Conservation (phyloP, 1,140 invertebrate genomes). For the Goniozus legneri region DNA sequence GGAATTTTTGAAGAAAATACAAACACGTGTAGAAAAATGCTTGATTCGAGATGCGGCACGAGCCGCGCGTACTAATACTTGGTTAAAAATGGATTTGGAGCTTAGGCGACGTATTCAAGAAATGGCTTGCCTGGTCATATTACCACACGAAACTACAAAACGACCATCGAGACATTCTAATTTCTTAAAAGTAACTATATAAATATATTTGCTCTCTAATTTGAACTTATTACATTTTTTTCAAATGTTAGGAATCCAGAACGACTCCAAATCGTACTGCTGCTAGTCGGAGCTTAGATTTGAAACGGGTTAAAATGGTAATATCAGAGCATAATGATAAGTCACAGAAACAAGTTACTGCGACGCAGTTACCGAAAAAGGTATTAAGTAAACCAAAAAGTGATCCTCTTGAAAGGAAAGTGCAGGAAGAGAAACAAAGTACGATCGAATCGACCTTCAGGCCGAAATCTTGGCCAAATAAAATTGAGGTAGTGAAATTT, state of each 20-base stretch:
- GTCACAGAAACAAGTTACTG: slow-evolving; percentile 33
- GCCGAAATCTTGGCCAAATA: slow-evolving; percentile 53
- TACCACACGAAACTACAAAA: slow-evolving; percentile 46
- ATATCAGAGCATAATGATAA: slow-evolving; percentile 55
- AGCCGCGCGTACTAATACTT: slow-evolving; percentile 61
- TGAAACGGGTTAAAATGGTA: slow-evolving; percentile 59
- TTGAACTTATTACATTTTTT: neutral
- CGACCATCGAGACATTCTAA: slow-evolving; percentile 45
- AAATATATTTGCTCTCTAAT: neutral
- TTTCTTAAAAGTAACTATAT: slow-evolving; percentile 36
- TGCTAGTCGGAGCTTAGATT: slow-evolving; percentile 52
- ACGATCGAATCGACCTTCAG: slow-evolving; percentile 28
- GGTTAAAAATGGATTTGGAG: slow-evolving; percentile 63
- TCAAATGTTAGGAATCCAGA: slow-evolving; percentile 34
- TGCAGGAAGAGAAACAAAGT: slow-evolving; percentile 37
- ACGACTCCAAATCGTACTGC: slow-evolving; percentile 29
- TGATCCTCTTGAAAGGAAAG: slow-evolving; percentile 47
- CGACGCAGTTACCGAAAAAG: slow-evolving; percentile 34
- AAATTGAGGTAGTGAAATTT: slow-evolving; percentile 51
- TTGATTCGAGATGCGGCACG: slow-evolving; percentile 61
- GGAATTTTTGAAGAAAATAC: slow-evolving; percentile 50
- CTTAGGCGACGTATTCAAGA: slow-evolving; percentile 60
- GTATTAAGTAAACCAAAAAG: slow-evolving; percentile 47
- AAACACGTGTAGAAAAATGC: slow-evolving; percentile 60
- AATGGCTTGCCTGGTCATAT: slow-evolving; percentile 57